Evolutionary conservation across 2,113 vertebrate genomes (phyloP).

Genomic region (Hemicordylus capensis): DNA sequence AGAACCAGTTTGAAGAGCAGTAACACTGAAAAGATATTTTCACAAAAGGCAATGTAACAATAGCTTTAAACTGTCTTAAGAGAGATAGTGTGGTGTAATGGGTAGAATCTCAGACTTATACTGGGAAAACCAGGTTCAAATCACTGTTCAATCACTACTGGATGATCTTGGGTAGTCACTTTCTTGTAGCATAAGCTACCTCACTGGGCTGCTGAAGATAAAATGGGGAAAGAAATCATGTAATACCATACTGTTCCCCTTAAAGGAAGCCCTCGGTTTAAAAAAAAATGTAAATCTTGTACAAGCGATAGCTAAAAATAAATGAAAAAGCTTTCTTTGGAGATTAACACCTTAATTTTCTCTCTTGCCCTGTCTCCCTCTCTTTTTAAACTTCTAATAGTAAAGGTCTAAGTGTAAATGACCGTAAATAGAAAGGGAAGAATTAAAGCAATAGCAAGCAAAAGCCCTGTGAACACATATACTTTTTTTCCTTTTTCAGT

Average conservation of each 20-base stretch:
- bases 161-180: not conserved
- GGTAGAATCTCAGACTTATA: not conserved
- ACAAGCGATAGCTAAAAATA: not conserved
- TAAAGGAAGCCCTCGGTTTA: not conserved
- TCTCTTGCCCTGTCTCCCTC: too few relatives aligned
- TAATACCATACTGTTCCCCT: not conserved
- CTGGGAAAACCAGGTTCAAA: not conserved
- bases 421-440: constrained; percentile 5
- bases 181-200: not conserved
- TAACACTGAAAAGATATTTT: not conserved
- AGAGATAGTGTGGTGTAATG: not conserved
- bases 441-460: constrained; percentile 13
- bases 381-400: not conserved
- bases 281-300: not conserved
- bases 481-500: not conserved
- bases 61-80: not conserved
- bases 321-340: constrained; percentile 4
- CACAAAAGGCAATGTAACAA: not conserved
- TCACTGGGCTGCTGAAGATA: not conserved
- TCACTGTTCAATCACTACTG: not conserved
- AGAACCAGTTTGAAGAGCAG: constrained; percentile 3
- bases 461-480: not conserved
- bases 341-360: not conserved
- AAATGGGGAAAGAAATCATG: not conserved
- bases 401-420: constrained; percentile 6